phyloP scores from a whole-genome alignment of 2,113 vertebrate genomes.

The Pan troglodytes region DNA sequence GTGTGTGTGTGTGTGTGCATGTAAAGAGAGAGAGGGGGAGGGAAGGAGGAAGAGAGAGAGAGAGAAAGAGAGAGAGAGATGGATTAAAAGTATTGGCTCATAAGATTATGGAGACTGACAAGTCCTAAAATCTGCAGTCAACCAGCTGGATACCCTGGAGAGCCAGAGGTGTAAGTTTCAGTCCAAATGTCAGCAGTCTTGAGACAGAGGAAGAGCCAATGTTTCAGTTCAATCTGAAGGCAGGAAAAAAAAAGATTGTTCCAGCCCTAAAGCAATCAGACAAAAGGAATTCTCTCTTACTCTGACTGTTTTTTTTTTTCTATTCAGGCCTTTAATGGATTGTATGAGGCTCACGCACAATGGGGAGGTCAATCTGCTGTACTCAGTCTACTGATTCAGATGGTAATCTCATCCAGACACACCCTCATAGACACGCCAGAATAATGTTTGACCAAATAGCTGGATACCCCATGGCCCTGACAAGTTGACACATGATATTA shows the following conservation, averaged over 20 bases:
- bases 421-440: neutral
- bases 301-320: neutral
- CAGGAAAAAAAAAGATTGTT: neutral
- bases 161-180: neutral
- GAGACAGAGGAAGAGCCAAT: neutral
- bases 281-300: neutral
- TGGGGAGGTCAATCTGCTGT: neutral
- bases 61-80: neutral
- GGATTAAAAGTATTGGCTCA: neutral
- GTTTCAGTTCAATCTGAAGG: conserved; percentile 26
- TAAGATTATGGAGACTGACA: neutral
- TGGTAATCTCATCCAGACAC: neutral
- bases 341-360: neutral
- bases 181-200: neutral
- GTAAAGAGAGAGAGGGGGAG: neutral
- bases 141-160: neutral
- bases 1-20: too few species aligned
- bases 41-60: neutral
- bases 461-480: neutral
- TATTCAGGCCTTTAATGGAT: neutral
- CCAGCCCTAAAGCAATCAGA: neutral
- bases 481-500: neutral
- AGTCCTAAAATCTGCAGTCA: neutral
- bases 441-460: neutral
- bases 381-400: neutral